Percentiles rank a stretch among this genome's conserved stretches.
Conservation (phyloP, 2,888 invertebrate species). For the Aporophyla lueneburgensis region DNA sequence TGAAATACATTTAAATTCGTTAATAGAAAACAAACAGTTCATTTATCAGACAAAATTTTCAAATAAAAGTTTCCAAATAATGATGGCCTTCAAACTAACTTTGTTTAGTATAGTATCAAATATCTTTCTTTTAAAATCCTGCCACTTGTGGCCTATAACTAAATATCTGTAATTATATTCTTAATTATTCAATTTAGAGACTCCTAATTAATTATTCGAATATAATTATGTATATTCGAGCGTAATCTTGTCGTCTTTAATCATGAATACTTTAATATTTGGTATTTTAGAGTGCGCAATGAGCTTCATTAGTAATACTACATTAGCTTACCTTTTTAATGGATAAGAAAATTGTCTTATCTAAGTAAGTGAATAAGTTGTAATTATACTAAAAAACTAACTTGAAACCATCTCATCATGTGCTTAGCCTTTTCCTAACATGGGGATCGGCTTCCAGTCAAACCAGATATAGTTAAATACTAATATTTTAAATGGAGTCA, state of each 20-base stretch:
- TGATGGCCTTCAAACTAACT: conserved; percentile 9
- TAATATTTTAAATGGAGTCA: too few species aligned
- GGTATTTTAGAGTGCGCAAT: neutral
- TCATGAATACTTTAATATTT: conserved; percentile 24
- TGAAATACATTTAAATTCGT: too few species aligned
- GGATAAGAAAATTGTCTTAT: neutral
- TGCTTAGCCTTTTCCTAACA: too few species aligned
- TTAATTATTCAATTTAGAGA: conserved; percentile 57
- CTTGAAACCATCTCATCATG: neutral
- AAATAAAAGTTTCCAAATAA: conserved; percentile 14
- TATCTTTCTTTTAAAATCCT: conserved; percentile 34
- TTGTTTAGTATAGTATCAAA: conserved; percentile 41
- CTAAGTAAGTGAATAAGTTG: too few species aligned
- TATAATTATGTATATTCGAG: conserved; percentile 49
- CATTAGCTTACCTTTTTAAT: neutral
- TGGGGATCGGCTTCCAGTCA: too few species aligned
- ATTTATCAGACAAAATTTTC: too few species aligned
- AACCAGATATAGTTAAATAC: too few species aligned
- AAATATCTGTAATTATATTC: conserved; percentile 53
- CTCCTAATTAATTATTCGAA: conserved; percentile 52
- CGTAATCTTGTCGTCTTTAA: conserved; percentile 44
- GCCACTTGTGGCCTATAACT: conserved; percentile 52
- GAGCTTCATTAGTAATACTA: neutral
- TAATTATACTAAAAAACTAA: too few species aligned
- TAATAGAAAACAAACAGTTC: too few species aligned